Percentiles rank a stretch among this genome's conserved stretches.
Conservation (phyloP, 1,140 invertebrate genomes). For the Tetranychus cinnabarinus region DNA sequence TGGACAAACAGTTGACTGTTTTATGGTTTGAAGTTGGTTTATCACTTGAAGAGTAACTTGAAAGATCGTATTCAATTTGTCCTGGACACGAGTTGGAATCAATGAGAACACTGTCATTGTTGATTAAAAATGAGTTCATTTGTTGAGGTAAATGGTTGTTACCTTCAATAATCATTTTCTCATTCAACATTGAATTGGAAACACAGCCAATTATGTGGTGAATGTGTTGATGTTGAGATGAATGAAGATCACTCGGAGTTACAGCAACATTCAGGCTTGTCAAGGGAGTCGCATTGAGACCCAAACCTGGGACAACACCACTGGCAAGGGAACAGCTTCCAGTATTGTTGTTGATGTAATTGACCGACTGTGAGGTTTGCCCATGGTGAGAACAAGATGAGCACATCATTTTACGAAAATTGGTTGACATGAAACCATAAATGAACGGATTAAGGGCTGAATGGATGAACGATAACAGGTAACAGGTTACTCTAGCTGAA, state of each 20-base stretch:
- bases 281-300: too few relatives aligned
- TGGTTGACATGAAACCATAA: conserved; percentile 30
- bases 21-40: too few relatives aligned
- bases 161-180: neutral
- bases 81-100: too few relatives aligned
- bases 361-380: neutral
- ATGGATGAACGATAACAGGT: conserved; percentile 18
- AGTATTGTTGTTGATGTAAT: neutral
- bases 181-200: neutral
- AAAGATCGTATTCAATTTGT: too few relatives aligned
- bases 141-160: too few relatives aligned
- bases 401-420: conserved; percentile 24
- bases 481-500: conserved; percentile 11
- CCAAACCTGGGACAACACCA: too few relatives aligned
- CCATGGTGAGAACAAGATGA: conserved; percentile 7
- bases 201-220: neutral
- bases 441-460: conserved; percentile 28
- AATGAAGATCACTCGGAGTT: too few relatives aligned
- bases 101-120: too few relatives aligned
- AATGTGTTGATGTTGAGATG: neutral
- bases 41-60: too few relatives aligned
- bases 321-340: neutral
- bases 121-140: too few relatives aligned
- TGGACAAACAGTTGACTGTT: too few relatives aligned
- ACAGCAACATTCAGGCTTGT: too few relatives aligned